Base-by-base conservation (phyloP, 2,888 invertebrate species). In the Anthophora plumipes region DNA sequence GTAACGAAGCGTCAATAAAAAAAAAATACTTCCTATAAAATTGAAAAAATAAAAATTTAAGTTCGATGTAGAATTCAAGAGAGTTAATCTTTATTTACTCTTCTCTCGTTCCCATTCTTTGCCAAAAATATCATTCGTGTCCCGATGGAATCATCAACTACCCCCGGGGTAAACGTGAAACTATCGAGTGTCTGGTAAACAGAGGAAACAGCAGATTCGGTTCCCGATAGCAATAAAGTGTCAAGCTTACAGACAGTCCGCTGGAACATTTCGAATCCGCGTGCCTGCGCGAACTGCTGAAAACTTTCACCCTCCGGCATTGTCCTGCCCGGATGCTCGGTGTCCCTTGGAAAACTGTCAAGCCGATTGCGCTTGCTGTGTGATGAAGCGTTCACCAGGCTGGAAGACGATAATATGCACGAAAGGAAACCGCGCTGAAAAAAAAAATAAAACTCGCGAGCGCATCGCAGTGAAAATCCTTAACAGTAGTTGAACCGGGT, bases 171-270 rank as follows among this genome's bases (percentile, higher is more conserved):
- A 54, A 4, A 48, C 37, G 59, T 25, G 59, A 43, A 73, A 73
- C 72, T 80, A 72, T 69, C 46, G 74, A 54, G 64, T 59, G 63
- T 54, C 59, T 60, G 37, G 59, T 48, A 50, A 70, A 61, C 76
- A 57, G 48, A 67, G 50, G 31, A 50, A 77, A 66, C 39, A 54
- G 48, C 68, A 77, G 86, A 86, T 87, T 85, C 85, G 76, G 88
- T 88, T 85, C 82, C 75, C 79, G 85, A 83, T 84, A 82, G 88
- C 87, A 89, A 88, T 88, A 88, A 87, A 88, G 88, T 85, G 86
- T 83, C 85, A 85, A 85, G 80, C 78, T 67, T 76, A 75, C 82
- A 83, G 78, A 63, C 70, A 83, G 63, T 72, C 48, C 77, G 69
- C 69, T 71, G 81, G 76, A 83, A 81, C 83, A 77, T 82, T 82